These are phyloP conservation scores for Chloropsis hardwickii DNA, from an alignment of 2,113 vertebrate genomes.

Conservation along the genomic window DNA sequence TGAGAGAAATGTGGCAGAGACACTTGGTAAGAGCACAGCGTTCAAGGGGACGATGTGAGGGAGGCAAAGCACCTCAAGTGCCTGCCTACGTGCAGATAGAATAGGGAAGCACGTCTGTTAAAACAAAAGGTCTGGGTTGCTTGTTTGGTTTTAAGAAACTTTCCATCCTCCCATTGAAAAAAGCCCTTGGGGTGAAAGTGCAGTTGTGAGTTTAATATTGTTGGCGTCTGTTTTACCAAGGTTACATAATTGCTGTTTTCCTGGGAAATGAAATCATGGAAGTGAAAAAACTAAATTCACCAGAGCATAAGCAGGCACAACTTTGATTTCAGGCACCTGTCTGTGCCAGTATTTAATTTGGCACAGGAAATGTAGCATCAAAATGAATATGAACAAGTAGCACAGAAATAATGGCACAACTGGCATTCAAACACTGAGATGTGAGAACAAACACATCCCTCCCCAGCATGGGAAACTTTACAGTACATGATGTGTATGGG, in stretches of 20 bases:
- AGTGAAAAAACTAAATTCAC: conserved; percentile 24
- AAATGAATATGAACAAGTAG: conserved; percentile 17
- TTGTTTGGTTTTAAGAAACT: conserved; percentile 60
- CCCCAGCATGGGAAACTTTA: not conserved
- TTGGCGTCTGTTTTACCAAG: not conserved
- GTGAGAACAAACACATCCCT: not conserved
- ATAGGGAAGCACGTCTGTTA: not conserved
- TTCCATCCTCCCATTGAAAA: conserved; percentile 57
- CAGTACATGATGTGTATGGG: not conserved
- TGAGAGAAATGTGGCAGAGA: not conserved
- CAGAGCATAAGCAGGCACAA: conserved; percentile 30
- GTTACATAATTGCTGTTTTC: conserved; percentile 54
- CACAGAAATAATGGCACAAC: conserved; percentile 35
- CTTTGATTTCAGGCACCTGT: conserved; percentile 57
- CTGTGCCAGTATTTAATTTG: conserved; percentile 58
- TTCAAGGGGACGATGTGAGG: not conserved
- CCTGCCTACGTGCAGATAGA: conserved; percentile 30
- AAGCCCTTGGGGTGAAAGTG: not conserved
- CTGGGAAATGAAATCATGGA: conserved; percentile 55
- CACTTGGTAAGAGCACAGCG: not conserved
- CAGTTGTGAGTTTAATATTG: conserved; percentile 1
- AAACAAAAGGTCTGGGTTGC: conserved; percentile 20
- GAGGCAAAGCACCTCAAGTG: not conserved
- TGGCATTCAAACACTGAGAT: not conserved
- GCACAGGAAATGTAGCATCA: conserved; percentile 30